Percentiles rank a stretch among this genome's conserved stretches.
Conservation (phyloP, 2,888 invertebrate genomes). For the Rhabditophanes sp. region DNA sequence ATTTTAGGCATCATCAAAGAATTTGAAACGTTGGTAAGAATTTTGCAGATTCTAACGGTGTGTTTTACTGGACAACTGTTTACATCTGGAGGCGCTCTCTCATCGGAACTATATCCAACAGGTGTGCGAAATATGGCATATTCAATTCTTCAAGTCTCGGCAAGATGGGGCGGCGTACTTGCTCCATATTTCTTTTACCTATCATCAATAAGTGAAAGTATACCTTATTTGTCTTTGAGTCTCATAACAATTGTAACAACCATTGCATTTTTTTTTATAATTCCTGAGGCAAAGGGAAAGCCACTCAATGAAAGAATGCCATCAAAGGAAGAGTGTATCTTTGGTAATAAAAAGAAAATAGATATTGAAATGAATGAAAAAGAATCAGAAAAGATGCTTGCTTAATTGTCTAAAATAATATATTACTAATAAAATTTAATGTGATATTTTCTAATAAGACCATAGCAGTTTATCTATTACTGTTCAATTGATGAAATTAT, state of each 20-base stretch:
- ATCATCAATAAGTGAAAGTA: no score
- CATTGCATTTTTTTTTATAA: no score
- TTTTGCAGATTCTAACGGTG: no score
- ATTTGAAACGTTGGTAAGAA: no score
- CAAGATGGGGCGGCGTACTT: conserved; percentile 27
- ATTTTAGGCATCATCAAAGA: no score
- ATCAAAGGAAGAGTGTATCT: not conserved
- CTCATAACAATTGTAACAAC: no score
- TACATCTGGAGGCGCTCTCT: conserved; percentile 17
- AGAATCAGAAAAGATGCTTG: not conserved
- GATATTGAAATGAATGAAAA: not conserved
- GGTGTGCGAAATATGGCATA: conserved; percentile 29
- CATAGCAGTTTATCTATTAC: no score
- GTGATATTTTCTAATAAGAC: no score
- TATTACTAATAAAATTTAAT: not conserved
- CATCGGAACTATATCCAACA: conserved; percentile 35
- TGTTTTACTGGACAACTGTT: conserved; percentile 3
- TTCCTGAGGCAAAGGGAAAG: no score
- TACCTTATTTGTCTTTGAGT: no score
- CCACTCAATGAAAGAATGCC: no score
- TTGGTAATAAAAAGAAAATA: not conserved
- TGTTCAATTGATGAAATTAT: no score
- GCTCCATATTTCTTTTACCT: conserved; percentile 30
- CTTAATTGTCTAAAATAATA: not conserved
- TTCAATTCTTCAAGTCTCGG: conserved; percentile 26